These are phyloP conservation scores for Thalassarche chlororhynchos DNA, from an alignment of 2,113 vertebrate species.

Conservation along the genomic window DNA sequence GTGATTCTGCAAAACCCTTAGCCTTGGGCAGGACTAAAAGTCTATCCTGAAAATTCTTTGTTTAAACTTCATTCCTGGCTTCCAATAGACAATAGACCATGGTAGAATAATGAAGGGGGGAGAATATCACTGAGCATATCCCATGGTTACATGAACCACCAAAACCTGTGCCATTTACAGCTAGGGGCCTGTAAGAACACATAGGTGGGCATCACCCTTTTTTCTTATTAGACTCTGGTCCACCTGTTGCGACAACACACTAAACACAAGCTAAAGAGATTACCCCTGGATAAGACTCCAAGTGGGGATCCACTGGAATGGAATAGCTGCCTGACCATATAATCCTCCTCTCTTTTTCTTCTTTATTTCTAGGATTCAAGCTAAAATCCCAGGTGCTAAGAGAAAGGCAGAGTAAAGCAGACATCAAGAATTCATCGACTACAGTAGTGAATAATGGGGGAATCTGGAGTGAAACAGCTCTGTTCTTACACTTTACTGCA, in stretches of 20 bases:
- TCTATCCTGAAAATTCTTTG: not conserved
- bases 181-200: not conserved
- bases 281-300: not conserved
- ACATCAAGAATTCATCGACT: conserved; percentile 14
- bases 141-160: not conserved
- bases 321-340: not conserved
- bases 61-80: not conserved
- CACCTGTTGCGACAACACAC: not conserved
- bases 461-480: conserved; percentile 75
- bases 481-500: conserved; percentile 78
- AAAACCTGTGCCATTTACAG: not conserved
- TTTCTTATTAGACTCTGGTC: not conserved
- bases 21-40: not conserved
- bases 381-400: conserved; percentile 97
- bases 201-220: not conserved
- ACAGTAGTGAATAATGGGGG: conserved; percentile 58
- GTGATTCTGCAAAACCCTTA: not conserved
- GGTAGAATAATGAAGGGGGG: not conserved
- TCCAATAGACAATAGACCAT: not conserved
- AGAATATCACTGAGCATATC: not conserved
- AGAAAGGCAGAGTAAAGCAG: conserved; percentile 91
- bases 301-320: not conserved
- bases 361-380: conserved; percentile 87
- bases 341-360: not conserved
- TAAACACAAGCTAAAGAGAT: not conserved